Evolutionary conservation across 64 coral and sea anemone species (phyloP).

Genomic region (Acropora yongei): DNA sequence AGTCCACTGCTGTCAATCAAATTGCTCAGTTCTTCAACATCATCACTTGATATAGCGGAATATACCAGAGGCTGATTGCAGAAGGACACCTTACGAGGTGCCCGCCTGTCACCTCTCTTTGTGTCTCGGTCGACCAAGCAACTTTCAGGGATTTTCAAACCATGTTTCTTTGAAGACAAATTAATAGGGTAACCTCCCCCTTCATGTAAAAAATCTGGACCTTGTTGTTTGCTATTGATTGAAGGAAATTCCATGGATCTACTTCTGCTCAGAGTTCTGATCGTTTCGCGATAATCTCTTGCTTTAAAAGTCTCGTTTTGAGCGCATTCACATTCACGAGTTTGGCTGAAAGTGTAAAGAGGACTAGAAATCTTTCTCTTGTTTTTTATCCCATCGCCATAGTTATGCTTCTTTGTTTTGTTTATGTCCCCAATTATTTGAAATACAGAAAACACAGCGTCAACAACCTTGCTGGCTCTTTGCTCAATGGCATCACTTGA

Average conservation of each 20-base stretch:
- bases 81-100: neutral
- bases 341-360: neutral
- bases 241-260: constrained; percentile 1
- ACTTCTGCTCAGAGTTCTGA: constrained; percentile 6
- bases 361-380: constrained; percentile 10
- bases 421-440: neutral
- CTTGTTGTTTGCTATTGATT: neutral
- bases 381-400: neutral
- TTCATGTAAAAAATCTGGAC: neutral
- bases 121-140: neutral
- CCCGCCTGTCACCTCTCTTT: neutral
- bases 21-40: constrained; percentile 50
- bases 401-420: neutral
- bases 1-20: constrained; percentile 23
- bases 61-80: constrained; percentile 5
- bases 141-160: neutral
- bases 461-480: neutral
- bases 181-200: neutral
- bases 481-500: neutral
- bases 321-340: neutral
- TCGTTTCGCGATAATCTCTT: neutral
- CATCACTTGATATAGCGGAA: constrained; percentile 51
- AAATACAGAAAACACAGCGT: neutral
- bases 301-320: neutral
- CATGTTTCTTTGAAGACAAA: neutral